Percentiles rank a stretch among this genome's conserved stretches.
Conservation (phyloP, 64 coral and sea anemone genomes). For the Dendronephthya gigantea region DNA sequence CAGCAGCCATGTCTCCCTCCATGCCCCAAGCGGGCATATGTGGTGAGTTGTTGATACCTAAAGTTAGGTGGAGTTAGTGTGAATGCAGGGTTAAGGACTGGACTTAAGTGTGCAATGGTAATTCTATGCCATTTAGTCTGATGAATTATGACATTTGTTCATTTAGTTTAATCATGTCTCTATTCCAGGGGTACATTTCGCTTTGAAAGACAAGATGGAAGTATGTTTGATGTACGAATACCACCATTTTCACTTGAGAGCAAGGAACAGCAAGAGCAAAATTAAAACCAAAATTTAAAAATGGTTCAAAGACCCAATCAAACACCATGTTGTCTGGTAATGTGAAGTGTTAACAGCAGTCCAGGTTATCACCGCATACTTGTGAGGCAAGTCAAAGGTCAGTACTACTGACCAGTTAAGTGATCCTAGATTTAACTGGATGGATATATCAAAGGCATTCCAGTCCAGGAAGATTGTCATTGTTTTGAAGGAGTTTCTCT, state of each 20-base stretch:
- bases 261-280: constrained; percentile 21
- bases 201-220: constrained; percentile 79
- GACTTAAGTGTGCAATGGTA: no score
- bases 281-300: neutral
- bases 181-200: constrained; percentile 79
- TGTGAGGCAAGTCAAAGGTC: neutral
- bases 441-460: no score
- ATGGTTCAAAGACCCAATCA: no score
- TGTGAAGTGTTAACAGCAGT: neutral
- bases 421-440: neutral
- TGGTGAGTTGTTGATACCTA: constrained; percentile 40
- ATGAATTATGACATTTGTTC: no score
- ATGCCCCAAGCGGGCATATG: constrained; percentile 95
- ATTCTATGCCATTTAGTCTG: no score
- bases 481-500: no score
- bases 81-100: no score
- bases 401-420: no score
- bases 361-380: neutral
- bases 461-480: no score
- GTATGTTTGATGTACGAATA: constrained; percentile 78
- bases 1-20: constrained; percentile 88
- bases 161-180: no score
- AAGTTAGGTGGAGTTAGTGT: no score
- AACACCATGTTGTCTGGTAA: no score
- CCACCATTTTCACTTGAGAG: constrained; percentile 96